Conservation (phyloP, 2,888 invertebrate species). For the Drosophila vallismaia region DNA sequence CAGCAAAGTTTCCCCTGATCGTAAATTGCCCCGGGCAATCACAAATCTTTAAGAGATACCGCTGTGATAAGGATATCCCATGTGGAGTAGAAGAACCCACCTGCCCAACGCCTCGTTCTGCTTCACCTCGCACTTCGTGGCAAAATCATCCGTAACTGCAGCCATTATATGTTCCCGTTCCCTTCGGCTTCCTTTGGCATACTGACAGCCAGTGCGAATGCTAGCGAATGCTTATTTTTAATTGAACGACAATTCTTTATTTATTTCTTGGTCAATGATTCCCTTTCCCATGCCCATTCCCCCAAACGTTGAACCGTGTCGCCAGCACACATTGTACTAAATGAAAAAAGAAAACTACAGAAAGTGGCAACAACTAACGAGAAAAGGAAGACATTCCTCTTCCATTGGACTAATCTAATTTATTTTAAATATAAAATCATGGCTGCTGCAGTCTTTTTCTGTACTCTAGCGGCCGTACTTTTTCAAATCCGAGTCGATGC, state of each 20-base stretch:
- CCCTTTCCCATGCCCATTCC: constrained; percentile 10
- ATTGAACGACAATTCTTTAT: constrained; percentile 65
- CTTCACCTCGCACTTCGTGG: constrained; percentile 75
- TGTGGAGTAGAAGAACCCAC: constrained; percentile 48
- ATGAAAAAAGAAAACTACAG: background rate
- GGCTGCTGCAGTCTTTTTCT: background rate
- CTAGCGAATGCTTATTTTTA: constrained; percentile 59
- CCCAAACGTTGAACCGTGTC: constrained; percentile 32
- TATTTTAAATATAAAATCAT: constrained; percentile 33
- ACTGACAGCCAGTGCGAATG: constrained; percentile 25
- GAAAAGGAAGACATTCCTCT: constrained; percentile 15
- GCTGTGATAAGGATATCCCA: background rate
- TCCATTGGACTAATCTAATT: constrained; percentile 34
- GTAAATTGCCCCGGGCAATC: constrained; percentile 85
- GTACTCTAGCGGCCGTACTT: constrained; percentile 58
- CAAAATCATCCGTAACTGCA: constrained; percentile 71
- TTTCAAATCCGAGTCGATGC: constrained; percentile 73
- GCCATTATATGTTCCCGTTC: constrained; percentile 52
- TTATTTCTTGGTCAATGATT: constrained; percentile 60
- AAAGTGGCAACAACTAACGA: constrained; percentile 20
- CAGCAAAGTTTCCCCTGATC: constrained; percentile 85
- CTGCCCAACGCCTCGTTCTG: constrained; percentile 76
- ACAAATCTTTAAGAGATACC: constrained; percentile 47
- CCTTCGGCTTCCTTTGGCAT: constrained; percentile 52
- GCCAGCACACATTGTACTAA: constrained; percentile 17